phyloP scores from a whole-genome alignment of 2,113 vertebrate species.

The Neodon shergylaensis region DNA sequence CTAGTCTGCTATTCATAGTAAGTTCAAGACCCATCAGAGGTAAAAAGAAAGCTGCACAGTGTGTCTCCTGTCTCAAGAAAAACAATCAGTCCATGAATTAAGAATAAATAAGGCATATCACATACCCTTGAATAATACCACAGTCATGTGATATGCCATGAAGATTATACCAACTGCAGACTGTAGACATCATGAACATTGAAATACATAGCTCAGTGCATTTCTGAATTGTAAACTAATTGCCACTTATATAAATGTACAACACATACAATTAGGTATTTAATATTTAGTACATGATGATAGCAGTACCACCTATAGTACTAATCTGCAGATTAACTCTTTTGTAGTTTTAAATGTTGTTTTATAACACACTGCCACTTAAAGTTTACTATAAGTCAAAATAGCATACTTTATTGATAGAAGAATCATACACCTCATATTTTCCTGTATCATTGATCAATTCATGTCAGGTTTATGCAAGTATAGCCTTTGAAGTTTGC shows the following conservation, averaged over 20 bases:
- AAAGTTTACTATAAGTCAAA: neutral
- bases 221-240: neutral
- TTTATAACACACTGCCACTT: neutral
- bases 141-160: neutral
- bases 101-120: neutral
- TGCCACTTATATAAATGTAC: neutral
- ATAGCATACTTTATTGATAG: neutral
- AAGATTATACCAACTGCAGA: too few relatives aligned
- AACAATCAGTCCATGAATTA: neutral
- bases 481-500: neutral
- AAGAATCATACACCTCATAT: neutral
- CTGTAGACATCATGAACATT: neutral
- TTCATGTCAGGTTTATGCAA: neutral
- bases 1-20: neutral
- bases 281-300: neutral
- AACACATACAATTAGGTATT: neutral
- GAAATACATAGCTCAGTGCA: neutral
- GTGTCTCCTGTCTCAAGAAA: neutral
- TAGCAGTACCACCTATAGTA: neutral
- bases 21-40: neutral
- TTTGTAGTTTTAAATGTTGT: neutral
- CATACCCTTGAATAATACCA: too few relatives aligned
- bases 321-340: neutral
- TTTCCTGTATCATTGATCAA: neutral
- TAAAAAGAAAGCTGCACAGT: neutral